These are phyloP conservation scores for Masnerella sp. DNA, from an alignment of 2,888 invertebrate genomes.

Conservation along the genomic window DNA sequence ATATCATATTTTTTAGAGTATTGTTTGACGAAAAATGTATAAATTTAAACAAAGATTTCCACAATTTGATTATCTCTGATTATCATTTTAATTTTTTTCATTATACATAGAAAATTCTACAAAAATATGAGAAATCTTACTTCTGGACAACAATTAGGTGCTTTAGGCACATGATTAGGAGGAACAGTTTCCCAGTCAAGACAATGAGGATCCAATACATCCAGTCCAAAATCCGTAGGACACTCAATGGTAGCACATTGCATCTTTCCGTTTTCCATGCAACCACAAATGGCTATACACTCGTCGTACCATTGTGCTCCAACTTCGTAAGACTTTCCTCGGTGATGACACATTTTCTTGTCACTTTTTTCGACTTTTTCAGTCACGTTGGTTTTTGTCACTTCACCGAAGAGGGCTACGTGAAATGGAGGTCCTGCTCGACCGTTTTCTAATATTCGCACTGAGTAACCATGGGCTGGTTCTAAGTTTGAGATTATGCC, in stretches of 20 bases:
- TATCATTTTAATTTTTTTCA: too few species aligned
- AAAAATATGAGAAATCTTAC: constrained; percentile 59
- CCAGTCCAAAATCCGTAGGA: constrained; percentile 90
- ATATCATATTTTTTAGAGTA: too few species aligned
- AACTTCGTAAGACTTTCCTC: constrained; percentile 77
- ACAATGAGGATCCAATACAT: constrained; percentile 90
- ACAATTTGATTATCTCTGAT: too few species aligned
- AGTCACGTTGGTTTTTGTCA: constrained; percentile 71
- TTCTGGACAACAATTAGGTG: constrained; percentile 89
- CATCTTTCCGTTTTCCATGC: constrained; percentile 81
- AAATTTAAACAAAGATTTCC: too few species aligned
- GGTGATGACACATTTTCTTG: constrained; percentile 69
- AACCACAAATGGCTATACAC: constrained; percentile 88
- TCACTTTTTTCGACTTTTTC: constrained; percentile 65
- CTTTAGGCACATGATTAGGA: constrained; percentile 82
- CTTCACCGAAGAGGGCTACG: constrained; percentile 72
- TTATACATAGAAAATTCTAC: too few species aligned
- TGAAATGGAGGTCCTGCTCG: constrained; percentile 70
- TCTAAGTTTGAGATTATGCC: constrained; percentile 73
- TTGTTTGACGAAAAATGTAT: too few species aligned
- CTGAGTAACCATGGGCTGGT: constrained; percentile 76
- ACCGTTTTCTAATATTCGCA: constrained; percentile 74
- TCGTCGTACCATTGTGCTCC: constrained; percentile 83
- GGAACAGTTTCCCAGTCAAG: constrained; percentile 92
- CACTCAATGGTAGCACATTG: constrained; percentile 90